Percentiles rank a stretch among this genome's conserved stretches.
phyloP scores from a whole-genome alignment of 2,888 invertebrate genomes.

The Zele albiditarsus region DNA sequence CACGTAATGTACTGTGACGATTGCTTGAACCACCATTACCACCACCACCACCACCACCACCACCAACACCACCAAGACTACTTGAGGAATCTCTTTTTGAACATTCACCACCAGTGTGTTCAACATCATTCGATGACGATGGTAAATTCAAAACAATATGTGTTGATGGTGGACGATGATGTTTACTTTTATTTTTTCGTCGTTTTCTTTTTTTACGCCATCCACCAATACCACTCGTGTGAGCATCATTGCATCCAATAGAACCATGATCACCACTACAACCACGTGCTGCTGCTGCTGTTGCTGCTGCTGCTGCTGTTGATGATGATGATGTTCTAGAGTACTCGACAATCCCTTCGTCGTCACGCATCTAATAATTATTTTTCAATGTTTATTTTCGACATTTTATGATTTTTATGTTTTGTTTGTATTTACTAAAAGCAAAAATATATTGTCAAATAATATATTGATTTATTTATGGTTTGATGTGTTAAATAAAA shows the following conservation, averaged over 20 bases:
- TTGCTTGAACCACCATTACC: slow-evolving; percentile 67
- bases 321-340: slow-evolving; percentile 61
- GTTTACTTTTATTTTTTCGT: slow-evolving; percentile 63
- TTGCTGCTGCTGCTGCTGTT: slow-evolving; percentile 59
- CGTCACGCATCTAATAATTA: slow-evolving; percentile 48
- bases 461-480: too few species aligned
- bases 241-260: slow-evolving; percentile 24
- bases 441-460: too few species aligned
- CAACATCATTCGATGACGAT: slow-evolving; percentile 61
- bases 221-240: slow-evolving; percentile 49
- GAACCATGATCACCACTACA: not conserved
- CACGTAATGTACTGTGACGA: slow-evolving; percentile 75
- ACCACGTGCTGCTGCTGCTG: slow-evolving; percentile 44
- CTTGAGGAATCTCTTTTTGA: slow-evolving; percentile 68
- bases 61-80: slow-evolving; percentile 64
- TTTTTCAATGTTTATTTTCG: not conserved
- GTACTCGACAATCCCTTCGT: slow-evolving; percentile 68
- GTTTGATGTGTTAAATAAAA: too few species aligned
- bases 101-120: slow-evolving; percentile 61
- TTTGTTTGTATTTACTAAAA: not conserved
- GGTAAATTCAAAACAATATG: slow-evolving; percentile 65
- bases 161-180: slow-evolving; percentile 56
- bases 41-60: slow-evolving; percentile 38
- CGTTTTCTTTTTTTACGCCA: slow-evolving; percentile 63
- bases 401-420: not conserved